Base-by-base conservation (phyloP, 2,797 vertebrate genomes). In the Epinephelus awoara region DNA sequence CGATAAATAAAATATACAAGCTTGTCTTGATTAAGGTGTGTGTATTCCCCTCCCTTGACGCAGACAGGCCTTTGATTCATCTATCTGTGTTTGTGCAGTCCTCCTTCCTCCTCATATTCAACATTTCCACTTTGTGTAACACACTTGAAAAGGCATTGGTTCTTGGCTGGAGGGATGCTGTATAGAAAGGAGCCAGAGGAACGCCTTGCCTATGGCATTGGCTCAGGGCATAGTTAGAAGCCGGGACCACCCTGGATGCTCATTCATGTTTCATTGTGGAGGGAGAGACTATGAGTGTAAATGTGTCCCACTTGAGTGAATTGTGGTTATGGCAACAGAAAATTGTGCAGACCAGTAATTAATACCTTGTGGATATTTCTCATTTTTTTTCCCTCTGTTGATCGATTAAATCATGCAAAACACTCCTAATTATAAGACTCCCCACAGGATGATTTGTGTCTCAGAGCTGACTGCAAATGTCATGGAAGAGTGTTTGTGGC, bases 381-480 rank as follows among this genome's bases (percentile, higher is more conserved):
- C 52, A 29, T 88, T 83, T 88, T 79, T 81, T 59, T 59, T 50
- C 29, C 63, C 68, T 77, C 86, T 87, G 85, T 83, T 90, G 89
- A 94, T 94, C 68, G 85, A 94, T 93, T 90, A 93, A 94, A 94
- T 94, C 93, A 92, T 90, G 92, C 92, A 94, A 93, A 94, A 93
- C 90, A 89, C 90, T 88, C 84, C 86, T 93, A 94, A 94, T 93
- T 93, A 93, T 90, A 89, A 85, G 67, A 66, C 86, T 88, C 86
- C 90, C 88, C 84, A 73, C 75, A 80, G 89, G 86, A 93, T 83
- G 79, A 76, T 63, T 72, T 82, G 79, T 79, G 86, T 88, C 88
- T 93, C 70, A 13, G 83, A 84, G 79, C 84, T 82, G 84, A 91
- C 89, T 89, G 87, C 79, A 93, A 93, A 93, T 92, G 90, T 91